Percentiles rank a stretch among this genome's conserved stretches.
These are phyloP conservation scores for Lerista edwardsae DNA, from an alignment of 2,797 vertebrate species.

Conservation along the genomic window DNA sequence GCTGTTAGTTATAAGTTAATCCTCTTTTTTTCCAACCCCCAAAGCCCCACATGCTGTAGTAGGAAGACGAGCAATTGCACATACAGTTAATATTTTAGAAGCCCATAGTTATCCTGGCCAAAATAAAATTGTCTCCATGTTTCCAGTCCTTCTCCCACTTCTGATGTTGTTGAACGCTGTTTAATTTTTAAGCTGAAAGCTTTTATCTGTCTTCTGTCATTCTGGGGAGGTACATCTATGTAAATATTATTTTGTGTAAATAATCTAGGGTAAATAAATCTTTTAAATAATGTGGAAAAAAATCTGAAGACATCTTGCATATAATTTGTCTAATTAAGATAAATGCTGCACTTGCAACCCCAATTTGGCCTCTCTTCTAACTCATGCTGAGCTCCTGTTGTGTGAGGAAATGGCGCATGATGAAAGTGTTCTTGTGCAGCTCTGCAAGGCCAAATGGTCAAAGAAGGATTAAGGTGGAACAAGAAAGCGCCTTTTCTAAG, in stretches of 20 bases:
- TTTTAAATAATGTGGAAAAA: background rate
- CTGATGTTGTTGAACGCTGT: background rate
- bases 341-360: constrained; percentile 12
- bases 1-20: too few relatives aligned
- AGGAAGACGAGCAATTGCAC: background rate
- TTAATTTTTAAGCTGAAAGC: background rate
- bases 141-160: background rate
- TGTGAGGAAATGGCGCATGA: constrained; percentile 29
- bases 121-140: background rate
- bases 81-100: background rate
- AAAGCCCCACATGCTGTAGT: too few relatives aligned
- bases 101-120: background rate
- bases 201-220: background rate
- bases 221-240: background rate
- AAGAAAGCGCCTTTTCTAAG: background rate
- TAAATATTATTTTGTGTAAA: background rate
- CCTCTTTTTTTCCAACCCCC: too few relatives aligned
- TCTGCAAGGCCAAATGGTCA: constrained; percentile 11
- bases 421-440: constrained; percentile 17
- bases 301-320: background rate
- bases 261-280: background rate
- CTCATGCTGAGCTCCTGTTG: constrained; percentile 21
- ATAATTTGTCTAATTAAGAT: constrained; percentile 16
- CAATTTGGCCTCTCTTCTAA: background rate
- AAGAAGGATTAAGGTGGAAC: constrained; percentile 22